phyloP scores from a whole-genome alignment of 1,140 invertebrate species.

The Agrypnia vestita region DNA sequence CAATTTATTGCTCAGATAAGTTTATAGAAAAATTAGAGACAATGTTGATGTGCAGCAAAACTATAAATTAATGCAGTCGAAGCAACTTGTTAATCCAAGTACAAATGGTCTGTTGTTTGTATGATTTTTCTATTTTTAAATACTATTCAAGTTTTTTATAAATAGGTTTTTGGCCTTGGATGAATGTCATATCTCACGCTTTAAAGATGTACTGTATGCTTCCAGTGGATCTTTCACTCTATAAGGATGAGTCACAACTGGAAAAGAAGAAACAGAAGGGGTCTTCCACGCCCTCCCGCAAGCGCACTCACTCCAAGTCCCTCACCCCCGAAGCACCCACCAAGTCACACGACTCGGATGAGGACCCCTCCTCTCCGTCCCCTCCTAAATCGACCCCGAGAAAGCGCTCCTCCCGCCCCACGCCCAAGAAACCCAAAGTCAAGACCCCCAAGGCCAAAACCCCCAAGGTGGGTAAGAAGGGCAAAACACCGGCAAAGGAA shows the following conservation, averaged over 20 bases:
- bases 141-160: no score
- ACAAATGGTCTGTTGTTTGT: no score
- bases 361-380: constrained; percentile 9
- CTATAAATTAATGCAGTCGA: no score
- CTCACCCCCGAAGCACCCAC: constrained; percentile 61
- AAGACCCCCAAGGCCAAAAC: constrained; percentile 53
- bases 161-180: no score
- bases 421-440: constrained; percentile 62
- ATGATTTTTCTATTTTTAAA: no score
- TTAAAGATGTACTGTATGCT: constrained; percentile 44
- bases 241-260: constrained; percentile 85
- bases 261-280: constrained; percentile 76
- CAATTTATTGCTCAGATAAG: no score
- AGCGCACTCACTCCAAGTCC: constrained; percentile 66
- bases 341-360: constrained; percentile 5
- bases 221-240: constrained; percentile 86
- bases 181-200: no score
- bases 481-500: constrained; percentile 61
- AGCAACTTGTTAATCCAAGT: no score
- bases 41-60: no score
- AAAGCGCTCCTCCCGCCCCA: constrained; percentile 60
- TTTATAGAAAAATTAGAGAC: no score
- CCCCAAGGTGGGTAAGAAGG: constrained; percentile 55
- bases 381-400: constrained; percentile 63
- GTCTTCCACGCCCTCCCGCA: constrained; percentile 63